Evolutionary conservation across 2,888 invertebrate genomes (phyloP).

Genomic region (Lydus trimaculatus): DNA sequence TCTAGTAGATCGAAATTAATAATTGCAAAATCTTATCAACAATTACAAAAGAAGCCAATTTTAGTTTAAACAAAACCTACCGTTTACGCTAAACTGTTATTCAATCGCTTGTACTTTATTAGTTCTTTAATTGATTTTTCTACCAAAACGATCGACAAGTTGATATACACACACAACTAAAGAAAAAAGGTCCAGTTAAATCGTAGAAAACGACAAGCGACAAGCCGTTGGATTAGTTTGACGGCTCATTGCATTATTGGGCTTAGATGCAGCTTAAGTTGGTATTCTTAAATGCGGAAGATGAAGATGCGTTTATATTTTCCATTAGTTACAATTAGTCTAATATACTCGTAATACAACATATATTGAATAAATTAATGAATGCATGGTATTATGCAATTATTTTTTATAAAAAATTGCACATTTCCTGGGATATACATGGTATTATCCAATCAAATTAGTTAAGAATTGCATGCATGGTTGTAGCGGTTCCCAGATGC

Average conservation of each 20-base stretch:
- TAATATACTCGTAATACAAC: too few species aligned
- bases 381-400: conserved; percentile 38
- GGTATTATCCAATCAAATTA: conserved; percentile 48
- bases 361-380: neutral
- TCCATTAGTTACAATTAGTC: neutral
- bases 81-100: neutral
- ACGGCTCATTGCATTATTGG: conserved; percentile 44
- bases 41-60: too few species aligned
- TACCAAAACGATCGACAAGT: conserved; percentile 33
- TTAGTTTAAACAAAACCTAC: neutral
- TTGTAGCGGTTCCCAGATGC: conserved; percentile 5
- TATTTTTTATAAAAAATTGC: conserved; percentile 48
- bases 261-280: conserved; percentile 40
- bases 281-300: too few species aligned
- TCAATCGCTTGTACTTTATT: neutral
- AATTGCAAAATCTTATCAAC: too few species aligned
- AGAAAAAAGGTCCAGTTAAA: conserved; percentile 26
- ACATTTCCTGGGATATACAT: conserved; percentile 47
- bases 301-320: conserved; percentile 24
- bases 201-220: conserved; percentile 35
- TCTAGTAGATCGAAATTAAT: too few species aligned
- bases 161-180: conserved; percentile 36
- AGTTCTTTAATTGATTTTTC: neutral
- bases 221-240: conserved; percentile 44
- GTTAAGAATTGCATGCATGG: conserved; percentile 39